Percentiles rank a stretch among this genome's conserved stretches.
Conservation (phyloP, 1,140 invertebrate genomes). For the Drosophila tani region DNA sequence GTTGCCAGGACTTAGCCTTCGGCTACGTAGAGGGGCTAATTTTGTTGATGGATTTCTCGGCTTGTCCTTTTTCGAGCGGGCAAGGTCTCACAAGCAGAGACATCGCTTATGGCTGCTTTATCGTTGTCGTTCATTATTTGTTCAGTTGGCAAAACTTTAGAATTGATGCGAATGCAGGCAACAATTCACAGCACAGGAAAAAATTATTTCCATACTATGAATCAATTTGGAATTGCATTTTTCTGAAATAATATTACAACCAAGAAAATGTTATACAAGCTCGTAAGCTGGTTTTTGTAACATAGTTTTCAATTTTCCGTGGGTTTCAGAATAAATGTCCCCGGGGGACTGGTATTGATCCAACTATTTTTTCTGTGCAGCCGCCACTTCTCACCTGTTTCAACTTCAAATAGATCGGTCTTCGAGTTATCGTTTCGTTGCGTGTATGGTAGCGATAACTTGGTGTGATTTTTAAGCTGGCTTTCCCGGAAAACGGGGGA, state of each 20-base stretch:
- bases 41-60: constrained; percentile 65
- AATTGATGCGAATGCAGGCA: constrained; percentile 13
- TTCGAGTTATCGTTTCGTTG: constrained; percentile 48
- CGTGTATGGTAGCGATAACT: constrained; percentile 46
- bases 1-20: constrained; percentile 41
- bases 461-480: constrained; percentile 67
- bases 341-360: no score
- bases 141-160: constrained; percentile 27
- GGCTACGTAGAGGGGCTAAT: constrained; percentile 57
- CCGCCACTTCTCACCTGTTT: constrained; percentile 9
- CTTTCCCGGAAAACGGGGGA: constrained; percentile 12
- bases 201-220: neutral
- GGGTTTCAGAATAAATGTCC: neutral
- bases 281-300: no score
- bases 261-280: neutral
- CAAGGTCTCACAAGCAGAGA: neutral
- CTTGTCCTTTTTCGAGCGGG: constrained; percentile 20
- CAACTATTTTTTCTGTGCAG: constrained; percentile 7
- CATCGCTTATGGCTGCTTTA: neutral
- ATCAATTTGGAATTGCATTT: neutral
- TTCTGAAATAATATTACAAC: no score
- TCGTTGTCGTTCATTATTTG: constrained; percentile 7
- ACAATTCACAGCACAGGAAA: neutral
- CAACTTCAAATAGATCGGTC: constrained; percentile 27
- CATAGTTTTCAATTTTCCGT: neutral